A percentile compares a stretch with the other conserved stretches of the same genome.
Evolutionary conservation across 2,113 vertebrate species (phyloP).

Genomic region (Talpa occidentalis): DNA sequence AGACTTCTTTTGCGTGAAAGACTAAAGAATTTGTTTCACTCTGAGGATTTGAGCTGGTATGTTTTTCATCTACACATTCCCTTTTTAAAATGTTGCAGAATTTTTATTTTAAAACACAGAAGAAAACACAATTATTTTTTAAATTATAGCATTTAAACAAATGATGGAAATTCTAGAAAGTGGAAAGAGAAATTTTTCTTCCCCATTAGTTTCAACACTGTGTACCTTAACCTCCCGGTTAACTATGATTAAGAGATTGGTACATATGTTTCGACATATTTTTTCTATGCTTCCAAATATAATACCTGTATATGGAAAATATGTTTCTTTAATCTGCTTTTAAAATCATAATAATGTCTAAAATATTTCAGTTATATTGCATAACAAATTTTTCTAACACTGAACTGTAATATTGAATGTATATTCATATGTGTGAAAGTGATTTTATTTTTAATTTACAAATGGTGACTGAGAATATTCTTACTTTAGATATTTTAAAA

Average conservation of each 20-base stretch:
- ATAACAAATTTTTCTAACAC: background rate
- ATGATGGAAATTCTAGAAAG: conserved; percentile 1
- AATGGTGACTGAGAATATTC: background rate
- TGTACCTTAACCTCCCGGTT: background rate
- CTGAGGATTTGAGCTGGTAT: background rate
- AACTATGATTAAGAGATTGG: background rate
- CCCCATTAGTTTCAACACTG: background rate
- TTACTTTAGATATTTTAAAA: background rate
- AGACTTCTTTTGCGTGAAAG: background rate
- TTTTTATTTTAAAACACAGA: conserved; percentile 39
- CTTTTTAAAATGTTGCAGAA: background rate
- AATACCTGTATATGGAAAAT: background rate
- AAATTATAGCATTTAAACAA: background rate
- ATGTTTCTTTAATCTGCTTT: background rate
- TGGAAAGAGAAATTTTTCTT: background rate
- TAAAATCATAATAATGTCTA: background rate
- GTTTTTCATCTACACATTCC: background rate
- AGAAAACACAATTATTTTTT: background rate
- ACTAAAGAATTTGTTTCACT: background rate
- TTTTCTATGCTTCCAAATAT: background rate
- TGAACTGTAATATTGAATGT: background rate
- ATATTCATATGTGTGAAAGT: background rate
- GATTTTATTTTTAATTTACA: background rate
- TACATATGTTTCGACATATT: background rate
- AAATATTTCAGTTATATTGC: background rate